Conservation (phyloP, 1,140 invertebrate species). For the Ips typographus region DNA sequence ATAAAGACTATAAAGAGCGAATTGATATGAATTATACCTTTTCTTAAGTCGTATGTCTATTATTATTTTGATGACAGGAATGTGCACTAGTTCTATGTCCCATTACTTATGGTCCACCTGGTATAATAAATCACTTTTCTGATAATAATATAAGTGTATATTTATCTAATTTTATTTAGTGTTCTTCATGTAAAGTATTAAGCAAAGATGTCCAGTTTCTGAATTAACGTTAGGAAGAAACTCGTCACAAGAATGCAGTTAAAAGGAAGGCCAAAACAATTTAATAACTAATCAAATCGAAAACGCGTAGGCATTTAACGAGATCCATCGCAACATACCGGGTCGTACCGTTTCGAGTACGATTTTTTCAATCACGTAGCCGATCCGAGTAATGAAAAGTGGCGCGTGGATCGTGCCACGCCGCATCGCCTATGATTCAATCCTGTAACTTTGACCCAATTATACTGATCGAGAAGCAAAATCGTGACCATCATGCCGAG, state of each 20-base stretch:
- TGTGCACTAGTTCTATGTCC: too few species aligned
- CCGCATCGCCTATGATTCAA: slow-evolving; percentile 37
- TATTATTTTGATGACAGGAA: too few species aligned
- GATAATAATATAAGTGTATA: too few species aligned
- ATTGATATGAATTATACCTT: too few species aligned
- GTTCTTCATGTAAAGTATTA: too few species aligned
- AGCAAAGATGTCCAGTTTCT: too few species aligned
- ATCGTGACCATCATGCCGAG: slow-evolving; percentile 30
- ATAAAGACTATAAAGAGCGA: too few species aligned
- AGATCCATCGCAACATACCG: neutral
- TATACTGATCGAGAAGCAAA: slow-evolving; percentile 26
- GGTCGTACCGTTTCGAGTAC: slow-evolving; percentile 20
- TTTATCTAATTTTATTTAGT: too few species aligned
- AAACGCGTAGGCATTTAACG: slow-evolving; percentile 23
- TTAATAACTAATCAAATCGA: slow-evolving; percentile 5
- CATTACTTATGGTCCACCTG: too few species aligned
- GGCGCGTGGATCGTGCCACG: slow-evolving; percentile 32
- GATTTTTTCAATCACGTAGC: slow-evolving; percentile 28
- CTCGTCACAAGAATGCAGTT: neutral
- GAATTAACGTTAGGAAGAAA: neutral
- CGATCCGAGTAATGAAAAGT: slow-evolving; percentile 32
- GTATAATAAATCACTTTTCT: too few species aligned
- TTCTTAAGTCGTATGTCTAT: too few species aligned
- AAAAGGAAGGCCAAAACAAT: neutral
- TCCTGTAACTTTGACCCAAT: slow-evolving; percentile 38